Evolutionary conservation across 2,797 vertebrate species (phyloP).

Genomic region (Esox masquinongy): DNA sequence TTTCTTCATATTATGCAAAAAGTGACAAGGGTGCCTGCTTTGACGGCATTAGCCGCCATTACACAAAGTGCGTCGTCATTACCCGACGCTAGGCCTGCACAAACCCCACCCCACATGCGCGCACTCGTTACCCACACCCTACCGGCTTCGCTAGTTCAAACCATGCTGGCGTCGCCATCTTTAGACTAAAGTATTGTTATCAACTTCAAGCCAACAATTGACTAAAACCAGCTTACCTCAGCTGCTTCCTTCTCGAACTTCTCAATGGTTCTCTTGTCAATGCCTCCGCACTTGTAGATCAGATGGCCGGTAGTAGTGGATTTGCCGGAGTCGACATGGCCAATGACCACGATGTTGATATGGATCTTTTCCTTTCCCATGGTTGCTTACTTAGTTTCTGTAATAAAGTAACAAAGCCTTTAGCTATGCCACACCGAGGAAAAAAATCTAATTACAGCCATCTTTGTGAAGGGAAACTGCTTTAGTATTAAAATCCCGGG

Average conservation of each 20-base stretch:
- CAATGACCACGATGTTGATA: conserved; percentile 86
- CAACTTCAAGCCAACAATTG: background rate
- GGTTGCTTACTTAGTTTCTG: conserved; percentile 69
- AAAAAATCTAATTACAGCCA: background rate
- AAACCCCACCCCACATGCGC: conserved; percentile 67
- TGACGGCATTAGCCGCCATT: conserved; percentile 27
- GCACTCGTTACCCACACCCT: conserved; percentile 56
- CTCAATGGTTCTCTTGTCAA: conserved; percentile 84
- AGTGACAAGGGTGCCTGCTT: background rate
- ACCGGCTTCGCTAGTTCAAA: conserved; percentile 54
- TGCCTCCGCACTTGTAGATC: conserved; percentile 84
- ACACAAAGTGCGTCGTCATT: conserved; percentile 47
- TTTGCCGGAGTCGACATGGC: conserved; percentile 85
- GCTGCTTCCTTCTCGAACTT: conserved; percentile 85
- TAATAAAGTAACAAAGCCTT: background rate
- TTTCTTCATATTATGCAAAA: background rate
- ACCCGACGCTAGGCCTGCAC: background rate
- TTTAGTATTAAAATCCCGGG: background rate
- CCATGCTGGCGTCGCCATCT: conserved; percentile 76
- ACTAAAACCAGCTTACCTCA: conserved; percentile 66
- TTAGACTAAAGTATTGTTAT: conserved; percentile 29
- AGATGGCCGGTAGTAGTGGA: conserved; percentile 81
- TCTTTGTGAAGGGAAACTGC: background rate
- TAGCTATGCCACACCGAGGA: background rate
- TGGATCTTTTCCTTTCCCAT: conserved; percentile 85